Evolutionary conservation across 2,113 vertebrate genomes (phyloP), one percentile per base, ranked within the genome.

Genomic region (Psittacula cyanocephala): DNA sequence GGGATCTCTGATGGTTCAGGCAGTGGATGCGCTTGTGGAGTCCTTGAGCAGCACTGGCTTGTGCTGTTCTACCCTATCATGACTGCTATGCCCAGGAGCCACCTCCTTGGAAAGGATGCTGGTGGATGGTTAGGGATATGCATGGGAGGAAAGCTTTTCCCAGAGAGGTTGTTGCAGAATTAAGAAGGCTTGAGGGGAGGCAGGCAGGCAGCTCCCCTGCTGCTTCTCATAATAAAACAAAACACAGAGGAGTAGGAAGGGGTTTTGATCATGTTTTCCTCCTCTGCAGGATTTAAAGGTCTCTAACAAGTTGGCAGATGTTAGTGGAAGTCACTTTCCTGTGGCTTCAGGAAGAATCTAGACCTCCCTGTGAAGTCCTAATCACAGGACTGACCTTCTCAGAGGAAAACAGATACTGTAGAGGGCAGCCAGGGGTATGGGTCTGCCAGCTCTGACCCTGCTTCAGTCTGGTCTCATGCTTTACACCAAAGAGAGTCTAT

Each of bases 131-230:
- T 19, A 5, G 37, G 41, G 52, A 7, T 50, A 4, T 0, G 1
- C 25, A 7, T 2, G 7, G 44, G 15, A 50, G 35, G 35, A 80
- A 62, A 50, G 13, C n/a, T 76, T 35, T 22, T 87, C 57, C 57
- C 44, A 11, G 41, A 35, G 57, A 35, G 31, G 24, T 13, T 55
- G 15, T 27, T 80, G 63, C 41, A 62, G 75, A 71, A 55, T 31
- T 35, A 53, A 27, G 74, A 57, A 62, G 76, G 74, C 63, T 71
- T 23, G 50, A 83, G 62, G 82, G 63, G 62, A 80, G 41, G n/a
- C 78, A 83, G 55, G 50, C 74, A 93, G 78, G 22, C 33, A 59
- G 33, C 78, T 86, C 79, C 50, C 78, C 87, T 90, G 87, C 79
- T 90, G 87, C 78, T 90, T 49, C 50, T 60, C 46, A 20, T 67